phyloP scores from a whole-genome alignment of 2,113 vertebrate genomes.

The Strix aluco region DNA sequence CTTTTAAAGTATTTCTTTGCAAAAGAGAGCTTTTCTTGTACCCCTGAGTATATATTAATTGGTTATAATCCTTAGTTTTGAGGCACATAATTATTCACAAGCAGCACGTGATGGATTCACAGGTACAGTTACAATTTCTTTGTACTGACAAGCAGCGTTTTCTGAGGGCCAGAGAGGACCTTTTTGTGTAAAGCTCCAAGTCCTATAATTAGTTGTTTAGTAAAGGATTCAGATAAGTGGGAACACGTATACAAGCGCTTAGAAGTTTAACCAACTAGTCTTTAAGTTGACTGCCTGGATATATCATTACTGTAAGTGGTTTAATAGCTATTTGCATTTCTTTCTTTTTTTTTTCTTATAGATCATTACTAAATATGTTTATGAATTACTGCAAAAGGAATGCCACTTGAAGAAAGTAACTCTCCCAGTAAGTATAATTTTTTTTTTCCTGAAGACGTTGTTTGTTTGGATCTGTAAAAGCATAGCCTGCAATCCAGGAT shows the following conservation, averaged over 20 bases:
- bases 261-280: not conserved
- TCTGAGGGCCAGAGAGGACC: not conserved
- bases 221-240: not conserved
- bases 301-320: not conserved
- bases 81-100: constrained; percentile 1
- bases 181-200: not conserved
- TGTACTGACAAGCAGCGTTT: not conserved
- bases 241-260: not conserved
- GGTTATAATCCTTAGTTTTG: constrained; percentile 25
- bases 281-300: not conserved
- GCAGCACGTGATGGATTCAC: not conserved
- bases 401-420: constrained; percentile 92
- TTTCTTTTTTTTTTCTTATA: constrained; percentile 60
- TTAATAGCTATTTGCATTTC: not conserved
- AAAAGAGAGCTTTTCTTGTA: not conserved
- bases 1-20: constrained; percentile 23
- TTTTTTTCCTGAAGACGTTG: not conserved
- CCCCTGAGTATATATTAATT: constrained; percentile 21
- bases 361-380: constrained; percentile 96
- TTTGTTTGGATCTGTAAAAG: not conserved
- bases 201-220: not conserved
- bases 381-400: constrained; percentile 91
- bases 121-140: not conserved
- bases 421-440: constrained; percentile 88
- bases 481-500: not conserved